Evolutionary conservation across 2,888 invertebrate species (phyloP), one percentile per base, ranked within the genome.

Genomic region (Xylophagus ater): DNA sequence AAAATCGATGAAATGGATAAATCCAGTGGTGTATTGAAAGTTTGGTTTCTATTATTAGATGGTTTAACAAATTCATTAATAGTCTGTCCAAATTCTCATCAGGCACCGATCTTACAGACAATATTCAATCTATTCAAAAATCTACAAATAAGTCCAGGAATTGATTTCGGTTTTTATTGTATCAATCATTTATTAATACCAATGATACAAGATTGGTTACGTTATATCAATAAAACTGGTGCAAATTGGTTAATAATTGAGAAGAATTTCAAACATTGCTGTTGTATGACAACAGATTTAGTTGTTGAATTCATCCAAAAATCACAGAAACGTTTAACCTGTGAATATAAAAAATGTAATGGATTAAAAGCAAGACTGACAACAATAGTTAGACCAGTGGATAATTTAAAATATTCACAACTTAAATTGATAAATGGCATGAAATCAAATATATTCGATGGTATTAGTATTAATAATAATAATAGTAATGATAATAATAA

Each of bases 191-290:
- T 94, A 36, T 66, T 96, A 6, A 68, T 96, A 37, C 94, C 94
- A 1, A 85, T 87, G 70, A 81, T 94, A 12, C 94, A 96, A 65
- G 82, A 83, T 53, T 94, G 94, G 94, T 66, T 93, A 42, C 72
- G 92, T 9, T 79, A 81, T 58, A 76, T 77, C 14, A 71, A 76
- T 12, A 78, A 81, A 50, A 75, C 78, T 5, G 76, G 76, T 49
- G 70, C 78, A 47, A 74, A 81, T 46, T 79, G 82, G 76, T 78
- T 84, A 49, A 71, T 72, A 48, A 76, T 83, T 34, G 83, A 85
- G 59, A 81, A 88, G 47, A 92, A 90, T 61, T 93, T 93, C 56
- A 93, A 93, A 57, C 93, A 94, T 57, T 92, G 89, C 56, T 88
- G 88, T 55, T 93, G 94, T 7, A 77, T 92, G 65, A 84, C 89